A percentile compares a stretch with the other conserved stretches of the same genome.
These are phyloP conservation scores for Drosophila mimetica DNA, from an alignment of 2,888 invertebrate genomes.

Conservation along the genomic window DNA sequence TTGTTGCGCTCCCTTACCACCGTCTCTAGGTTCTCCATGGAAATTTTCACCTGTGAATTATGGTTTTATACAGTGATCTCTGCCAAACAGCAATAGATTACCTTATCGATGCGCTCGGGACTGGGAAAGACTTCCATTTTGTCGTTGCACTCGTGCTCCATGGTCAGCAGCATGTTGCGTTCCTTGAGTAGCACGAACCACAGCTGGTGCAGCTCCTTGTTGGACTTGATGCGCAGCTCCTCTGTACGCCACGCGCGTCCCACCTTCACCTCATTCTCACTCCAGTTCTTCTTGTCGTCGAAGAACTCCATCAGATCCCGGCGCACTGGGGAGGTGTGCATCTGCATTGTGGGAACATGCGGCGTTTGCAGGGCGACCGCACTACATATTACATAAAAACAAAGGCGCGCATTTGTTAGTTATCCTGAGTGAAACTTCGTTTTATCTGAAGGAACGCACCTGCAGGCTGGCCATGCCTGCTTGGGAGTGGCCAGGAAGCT, in stretches of 20 bases:
- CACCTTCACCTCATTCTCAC: slow-evolving; percentile 89
- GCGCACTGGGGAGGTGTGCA: slow-evolving; percentile 45
- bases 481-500: slow-evolving; percentile 43
- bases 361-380: slow-evolving; percentile 40
- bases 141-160: slow-evolving; percentile 93
- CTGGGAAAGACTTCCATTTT: slow-evolving; percentile 91
- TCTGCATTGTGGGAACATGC: slow-evolving; percentile 19
- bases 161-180: slow-evolving; percentile 97
- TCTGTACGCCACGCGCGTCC: slow-evolving; percentile 95
- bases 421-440: neutral
- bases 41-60: slow-evolving; percentile 89
- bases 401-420: neutral
- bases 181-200: slow-evolving; percentile 97
- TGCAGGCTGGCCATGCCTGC: slow-evolving; percentile 45
- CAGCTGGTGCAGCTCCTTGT: slow-evolving; percentile 97
- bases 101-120: slow-evolving; percentile 97
- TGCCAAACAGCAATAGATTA: slow-evolving; percentile 52
- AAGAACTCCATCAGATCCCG: slow-evolving; percentile 93
- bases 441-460: slow-evolving; percentile 30
- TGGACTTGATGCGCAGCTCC: slow-evolving; percentile 97
- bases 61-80: too few species aligned
- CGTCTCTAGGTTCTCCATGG: slow-evolving; percentile 96
- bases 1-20: slow-evolving; percentile 96
- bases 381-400: slow-evolving; percentile 52
- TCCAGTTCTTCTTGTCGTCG: slow-evolving; percentile 94